Evolutionary conservation across 1,140 invertebrate genomes (phyloP), one percentile per base, ranked within the genome.

Genomic region (Nephila pilipes): DNA sequence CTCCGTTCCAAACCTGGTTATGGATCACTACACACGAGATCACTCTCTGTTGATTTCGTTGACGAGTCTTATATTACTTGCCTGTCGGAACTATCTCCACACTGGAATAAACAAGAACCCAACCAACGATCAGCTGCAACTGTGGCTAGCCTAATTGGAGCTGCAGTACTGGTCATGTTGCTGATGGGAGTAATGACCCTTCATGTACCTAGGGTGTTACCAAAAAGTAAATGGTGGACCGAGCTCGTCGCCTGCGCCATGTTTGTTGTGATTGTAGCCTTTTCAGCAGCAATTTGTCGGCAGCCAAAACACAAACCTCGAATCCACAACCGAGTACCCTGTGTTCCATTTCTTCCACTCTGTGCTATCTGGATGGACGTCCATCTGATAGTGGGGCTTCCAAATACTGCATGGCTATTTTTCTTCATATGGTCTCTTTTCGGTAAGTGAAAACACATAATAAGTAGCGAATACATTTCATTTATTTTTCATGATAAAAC

Each of bases 331-430:
- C 81, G 55, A 58, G 93, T 94, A 14, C 94, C 94, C 14, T 94
- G 94, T 58, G 80, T 94, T 12, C 94, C 94, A 36, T 93, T 93
- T 57, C 89, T 94, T 69, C 94, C 94, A n/a, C n/a, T 94, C 22
- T 93, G 91, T 22, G 80, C 94, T 32, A 85, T 94, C 85, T 94
- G 93, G 94, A 88, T 94, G 93, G 87, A 94, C 36, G 79, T 94
- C 8, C 94, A 94, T 69, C 85, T 94, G 6, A 75, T 94, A 1
- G 88, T 93, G 29, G 90, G 75, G 32, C 89, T 94, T 75, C 91
- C 94, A n/a, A 87, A 80, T 25, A 63, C 88, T 16, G 85, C 94
- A 60, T 94, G 94, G 94, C 22, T 94, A 0, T 80, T 90, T 12
- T 83, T 89, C 18, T 83, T 93, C n/a, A 85, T 94, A 22, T 94